phyloP scores from a whole-genome alignment of 2,113 vertebrate genomes.

The Alexandromys fortis region DNA sequence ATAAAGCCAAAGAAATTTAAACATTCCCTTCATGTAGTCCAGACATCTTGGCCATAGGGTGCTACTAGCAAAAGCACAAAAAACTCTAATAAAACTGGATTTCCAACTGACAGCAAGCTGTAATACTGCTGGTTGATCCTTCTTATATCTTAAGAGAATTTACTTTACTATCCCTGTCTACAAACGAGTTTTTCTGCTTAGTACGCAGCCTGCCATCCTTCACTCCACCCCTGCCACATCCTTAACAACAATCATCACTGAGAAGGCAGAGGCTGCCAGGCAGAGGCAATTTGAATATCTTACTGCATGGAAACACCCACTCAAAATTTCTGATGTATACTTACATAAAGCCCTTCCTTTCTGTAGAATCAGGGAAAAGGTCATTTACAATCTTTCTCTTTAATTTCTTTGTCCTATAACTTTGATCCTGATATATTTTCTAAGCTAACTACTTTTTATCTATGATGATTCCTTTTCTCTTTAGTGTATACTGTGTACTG shows the following conservation, averaged over 20 bases:
- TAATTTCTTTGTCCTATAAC: not conserved
- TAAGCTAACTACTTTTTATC: not conserved
- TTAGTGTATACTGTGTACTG: not conserved
- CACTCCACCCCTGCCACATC: not conserved
- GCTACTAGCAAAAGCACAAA: not conserved
- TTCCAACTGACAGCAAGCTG: not conserved
- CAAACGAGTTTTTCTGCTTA: not conserved
- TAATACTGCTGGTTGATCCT: not conserved
- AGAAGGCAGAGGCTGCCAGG: not conserved
- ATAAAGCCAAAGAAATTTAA: not conserved
- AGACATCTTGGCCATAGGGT: not conserved
- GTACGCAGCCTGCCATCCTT: not conserved
- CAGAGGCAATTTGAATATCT: not conserved
- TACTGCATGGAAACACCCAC: not conserved
- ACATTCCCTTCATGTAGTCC: not conserved
- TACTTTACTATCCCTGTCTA: not conserved
- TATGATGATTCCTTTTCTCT: not conserved
- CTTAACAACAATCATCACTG: not conserved
- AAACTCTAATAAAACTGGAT: not conserved
- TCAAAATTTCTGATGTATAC: not conserved
- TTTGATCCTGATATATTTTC: not conserved
- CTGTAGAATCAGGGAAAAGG: not conserved
- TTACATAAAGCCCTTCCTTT: not conserved
- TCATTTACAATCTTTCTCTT: not conserved
- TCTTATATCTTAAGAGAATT: not conserved